Base-by-base conservation (phyloP, 2,113 vertebrate species). In the Tragelaphus scriptus region DNA sequence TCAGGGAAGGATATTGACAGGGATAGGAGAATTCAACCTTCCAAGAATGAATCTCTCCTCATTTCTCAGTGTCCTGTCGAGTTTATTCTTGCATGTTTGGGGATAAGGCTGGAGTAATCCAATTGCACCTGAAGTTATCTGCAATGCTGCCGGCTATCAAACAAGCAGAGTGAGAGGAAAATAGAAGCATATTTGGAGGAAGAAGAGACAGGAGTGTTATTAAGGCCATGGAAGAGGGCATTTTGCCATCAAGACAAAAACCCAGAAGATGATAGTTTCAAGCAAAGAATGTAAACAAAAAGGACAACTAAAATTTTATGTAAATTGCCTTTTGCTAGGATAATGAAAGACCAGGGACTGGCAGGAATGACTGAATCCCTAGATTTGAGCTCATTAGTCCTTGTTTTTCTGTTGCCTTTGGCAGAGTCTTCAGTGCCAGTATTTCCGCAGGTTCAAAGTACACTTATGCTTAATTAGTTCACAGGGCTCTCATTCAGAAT, bases 51-150 rank as follows among this genome's bases (percentile, higher is more conserved):
- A 58, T 6, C n/a, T 85, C 88, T 17, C 28, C 32, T 80, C 28
- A 53, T 3, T 2, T 80, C 53, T 80, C n/a, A 47, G 30, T 30
- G 5, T 3, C 0, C 17, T 6, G 0, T 7, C 5, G 3, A 55
- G 0, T 44, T 59, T 5, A 51, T 2, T 23, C 19, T n/a, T 84
- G 53, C 15, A 40, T 23, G 14, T 47, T 77, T 53, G 32, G 21
- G 61, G 16, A 32, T 47, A 86, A n/a, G 32, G 16, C 28, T 32
- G 23, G 25, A 10, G 4, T n/a, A 94, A 16, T 40, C 2, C 80
- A 21, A 15, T 32, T n/a, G n/a, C 2, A 16, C 1, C n/a, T 51
- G 55, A 88, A 63, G 13, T 17, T 32, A 49, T 13, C 86, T 56
- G 36, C 8, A 30, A 3, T 53, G 58, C 53, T n/a, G n/a, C 1